Evolutionary conservation across 92 coral and sea anemone genomes (phyloP).

Genomic region (Epizoanthus fatuus): DNA sequence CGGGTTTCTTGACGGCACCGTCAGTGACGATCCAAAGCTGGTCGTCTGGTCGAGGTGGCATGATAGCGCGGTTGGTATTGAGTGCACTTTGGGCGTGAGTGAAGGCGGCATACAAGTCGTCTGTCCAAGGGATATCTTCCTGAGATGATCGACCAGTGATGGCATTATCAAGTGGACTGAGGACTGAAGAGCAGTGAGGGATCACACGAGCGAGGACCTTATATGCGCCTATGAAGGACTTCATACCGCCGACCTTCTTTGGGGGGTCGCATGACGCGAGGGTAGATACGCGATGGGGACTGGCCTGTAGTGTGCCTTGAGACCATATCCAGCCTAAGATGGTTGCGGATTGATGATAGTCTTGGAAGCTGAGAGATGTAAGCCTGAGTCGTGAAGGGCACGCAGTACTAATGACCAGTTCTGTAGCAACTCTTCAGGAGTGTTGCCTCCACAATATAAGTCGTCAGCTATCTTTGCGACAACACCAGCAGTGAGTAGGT

Average conservation of each 20-base stretch:
- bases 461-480: constrained; percentile 50
- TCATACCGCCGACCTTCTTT: constrained; percentile 46
- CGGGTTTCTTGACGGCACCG: constrained; percentile 43
- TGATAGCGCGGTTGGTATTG: constrained; percentile 17
- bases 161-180: constrained; percentile 40
- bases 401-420: constrained; percentile 42
- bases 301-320: constrained; percentile 41
- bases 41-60: constrained; percentile 61
- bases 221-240: constrained; percentile 54
- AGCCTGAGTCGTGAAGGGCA: constrained; percentile 30
- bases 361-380: constrained; percentile 42
- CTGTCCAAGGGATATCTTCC: constrained; percentile 57
- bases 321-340: constrained; percentile 58
- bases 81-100: constrained; percentile 35
- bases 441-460: constrained; percentile 20
- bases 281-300: constrained; percentile 35
- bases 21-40: constrained; percentile 70
- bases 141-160: constrained; percentile 57
- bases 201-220: constrained; percentile 62
- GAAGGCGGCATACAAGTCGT: constrained; percentile 12
- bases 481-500: constrained; percentile 53
- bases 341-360: constrained; percentile 35
- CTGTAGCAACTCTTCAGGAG: constrained; percentile 28
- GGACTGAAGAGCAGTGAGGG: constrained; percentile 49
- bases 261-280: constrained; percentile 50